Evolutionary conservation across 1,140 invertebrate genomes (phyloP), one percentile per base, ranked within the genome.

Genomic region (Drosophila pruinosa): DNA sequence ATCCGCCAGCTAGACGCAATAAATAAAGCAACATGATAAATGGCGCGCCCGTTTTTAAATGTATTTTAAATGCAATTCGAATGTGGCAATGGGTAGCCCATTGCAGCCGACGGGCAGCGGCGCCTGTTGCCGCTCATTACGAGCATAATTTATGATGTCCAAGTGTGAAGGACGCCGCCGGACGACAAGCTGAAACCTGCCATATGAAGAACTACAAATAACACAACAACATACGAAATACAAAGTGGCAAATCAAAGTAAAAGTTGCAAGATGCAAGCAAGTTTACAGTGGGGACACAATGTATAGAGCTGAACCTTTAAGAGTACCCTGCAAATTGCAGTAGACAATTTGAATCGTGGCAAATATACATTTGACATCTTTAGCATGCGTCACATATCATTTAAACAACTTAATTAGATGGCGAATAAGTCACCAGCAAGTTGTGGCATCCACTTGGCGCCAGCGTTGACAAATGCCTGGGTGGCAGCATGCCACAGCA

Each of bases 41-140:
- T 86, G 80, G 80, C 65, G 47, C 69, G 72, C 64, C 57, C 54
- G 76, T 82, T 78, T 88, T 86, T 82, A 88, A 86, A 86, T 86
- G 82, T 86, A 88, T 86, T 86, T 88, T 86, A 86, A 86, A 86
- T 86, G 82, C 81, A 88, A 86, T 81, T 88, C 82, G 78, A 75
- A 78, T 86, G 62, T 62, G 65, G 78, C 50, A 82, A 67, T 77
- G 78, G 67, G 65, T 48, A 65, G 71, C 77, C 63, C 41, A 47
- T 48, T 47, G 31, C 41, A 39, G 54, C 62, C 22, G 22, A 28
- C 45, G 45, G 45, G 50, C 64, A 19, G 73, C 70, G 81, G 80
- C 80, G 81, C 81, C 78, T 86, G 78, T 82, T 75, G 70, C 53
- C 64, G 76, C 81, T 86, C 82, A 86, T 86, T 86, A 86, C 74